These are phyloP conservation scores for Drosophila kepulauana DNA, from an alignment of 1,140 invertebrate species.

Conservation along the genomic window DNA sequence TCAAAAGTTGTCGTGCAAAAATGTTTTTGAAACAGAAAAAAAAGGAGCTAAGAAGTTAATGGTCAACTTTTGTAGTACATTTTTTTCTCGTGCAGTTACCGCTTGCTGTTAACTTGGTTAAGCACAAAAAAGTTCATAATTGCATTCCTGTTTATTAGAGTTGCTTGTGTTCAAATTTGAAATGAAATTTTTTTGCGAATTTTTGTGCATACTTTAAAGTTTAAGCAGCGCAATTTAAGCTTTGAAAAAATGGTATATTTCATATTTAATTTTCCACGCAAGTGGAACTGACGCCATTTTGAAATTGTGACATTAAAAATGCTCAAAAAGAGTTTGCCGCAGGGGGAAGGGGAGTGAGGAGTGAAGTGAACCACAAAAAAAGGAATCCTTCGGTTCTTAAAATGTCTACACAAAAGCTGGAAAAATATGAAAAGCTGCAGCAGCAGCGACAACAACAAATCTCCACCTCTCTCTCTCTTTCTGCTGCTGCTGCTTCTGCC, in stretches of 20 bases:
- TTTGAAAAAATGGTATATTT: not conserved
- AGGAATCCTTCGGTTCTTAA: conserved; percentile 79
- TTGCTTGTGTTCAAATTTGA: conserved; percentile 55
- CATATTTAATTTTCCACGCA: not conserved
- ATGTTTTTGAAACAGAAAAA: conserved; percentile 28
- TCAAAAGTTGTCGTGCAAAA: conserved; percentile 20
- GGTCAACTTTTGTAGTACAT: conserved; percentile 31
- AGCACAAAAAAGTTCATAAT: conserved; percentile 72
- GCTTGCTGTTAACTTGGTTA: conserved; percentile 45
- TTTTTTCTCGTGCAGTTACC: conserved; percentile 16
- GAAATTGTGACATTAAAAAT: conserved; percentile 66
- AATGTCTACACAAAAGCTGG: conserved; percentile 74
- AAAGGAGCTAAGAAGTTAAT: conserved; percentile 56
- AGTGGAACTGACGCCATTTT: conserved; percentile 59
- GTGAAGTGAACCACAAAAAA: conserved; percentile 57
- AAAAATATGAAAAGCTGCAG: conserved; percentile 3
- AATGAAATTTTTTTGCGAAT: conserved; percentile 54
- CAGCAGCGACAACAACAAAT: conserved; percentile 1
- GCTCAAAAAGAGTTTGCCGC: not conserved
- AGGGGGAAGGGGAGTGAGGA: not conserved
- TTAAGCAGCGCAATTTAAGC: conserved; percentile 6
- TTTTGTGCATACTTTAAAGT: not conserved
- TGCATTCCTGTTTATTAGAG: conserved; percentile 81
- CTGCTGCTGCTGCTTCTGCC: not conserved
- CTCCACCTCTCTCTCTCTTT: not conserved